These are phyloP conservation scores for Characodon lateralis DNA, from an alignment of 2,797 vertebrate species.

Conservation along the genomic window DNA sequence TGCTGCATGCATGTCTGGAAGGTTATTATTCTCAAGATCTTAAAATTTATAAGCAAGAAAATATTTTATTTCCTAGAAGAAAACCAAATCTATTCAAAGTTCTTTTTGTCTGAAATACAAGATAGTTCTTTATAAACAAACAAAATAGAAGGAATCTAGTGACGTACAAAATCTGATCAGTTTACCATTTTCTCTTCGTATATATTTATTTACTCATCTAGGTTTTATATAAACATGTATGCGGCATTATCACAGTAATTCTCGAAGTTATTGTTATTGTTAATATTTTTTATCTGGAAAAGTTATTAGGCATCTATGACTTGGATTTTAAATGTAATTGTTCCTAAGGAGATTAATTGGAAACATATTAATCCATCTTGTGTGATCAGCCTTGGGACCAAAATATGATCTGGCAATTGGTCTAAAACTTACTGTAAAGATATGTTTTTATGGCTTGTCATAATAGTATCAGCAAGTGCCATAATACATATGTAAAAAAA, in stretches of 20 bases:
- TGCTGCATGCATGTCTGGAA: neutral
- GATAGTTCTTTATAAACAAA: neutral
- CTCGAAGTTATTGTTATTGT: no score
- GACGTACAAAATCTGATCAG: neutral
- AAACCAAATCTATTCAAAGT: neutral
- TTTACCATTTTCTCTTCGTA: no score
- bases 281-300: neutral
- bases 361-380: no score
- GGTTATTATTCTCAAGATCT: neutral
- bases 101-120: neutral
- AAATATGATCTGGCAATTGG: neutral
- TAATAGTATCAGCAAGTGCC: neutral
- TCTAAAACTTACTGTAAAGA: neutral
- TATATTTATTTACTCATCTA: neutral
- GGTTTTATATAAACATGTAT: neutral
- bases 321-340: neutral
- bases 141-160: neutral
- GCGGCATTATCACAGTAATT: no score
- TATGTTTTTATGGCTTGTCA: neutral
- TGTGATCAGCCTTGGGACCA: neutral
- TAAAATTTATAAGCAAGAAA: neutral
- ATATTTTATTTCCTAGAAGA: neutral
- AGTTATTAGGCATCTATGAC: neutral
- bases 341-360: neutral
- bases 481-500: neutral